Percentiles rank a stretch among this genome's conserved stretches.
These are phyloP conservation scores for Danio jaintianensis DNA, from an alignment of 2,797 vertebrate species.

Conservation along the genomic window DNA sequence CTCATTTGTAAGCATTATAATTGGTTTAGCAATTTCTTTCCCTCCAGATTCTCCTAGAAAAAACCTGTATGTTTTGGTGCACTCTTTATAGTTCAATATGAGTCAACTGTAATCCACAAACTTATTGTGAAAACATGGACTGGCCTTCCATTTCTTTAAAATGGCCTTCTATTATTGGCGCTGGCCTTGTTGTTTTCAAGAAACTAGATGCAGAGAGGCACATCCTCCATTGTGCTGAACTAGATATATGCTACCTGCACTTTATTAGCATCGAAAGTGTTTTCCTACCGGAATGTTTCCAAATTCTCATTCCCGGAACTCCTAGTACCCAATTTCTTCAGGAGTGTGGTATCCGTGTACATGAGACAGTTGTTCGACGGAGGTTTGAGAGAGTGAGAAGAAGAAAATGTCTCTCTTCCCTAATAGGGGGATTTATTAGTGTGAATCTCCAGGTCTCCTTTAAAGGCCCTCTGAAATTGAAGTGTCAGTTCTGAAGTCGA, in stretches of 20 bases:
- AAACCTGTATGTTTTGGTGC: background rate
- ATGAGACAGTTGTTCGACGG: conserved; percentile 6
- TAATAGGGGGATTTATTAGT: conserved; percentile 69
- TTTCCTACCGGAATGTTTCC: conserved; percentile 41
- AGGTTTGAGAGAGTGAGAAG: conserved; percentile 37
- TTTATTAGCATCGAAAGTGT: conserved; percentile 54
- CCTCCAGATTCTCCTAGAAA: background rate
- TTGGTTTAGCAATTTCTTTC: background rate
- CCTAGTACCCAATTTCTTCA: conserved; percentile 48
- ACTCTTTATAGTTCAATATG: background rate
- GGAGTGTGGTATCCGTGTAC: conserved; percentile 11
- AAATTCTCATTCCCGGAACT: conserved; percentile 37
- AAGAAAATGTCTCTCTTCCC: conserved; percentile 49
- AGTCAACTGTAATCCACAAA: background rate
- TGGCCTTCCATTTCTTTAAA: background rate
- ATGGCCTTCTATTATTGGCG: conserved; percentile 4
- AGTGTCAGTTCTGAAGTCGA: conserved; percentile 70
- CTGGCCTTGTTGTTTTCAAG: conserved; percentile 20
- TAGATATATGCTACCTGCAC: conserved; percentile 38
- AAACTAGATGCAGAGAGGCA: background rate
- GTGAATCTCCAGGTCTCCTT: conserved; percentile 71
- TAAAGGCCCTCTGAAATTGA: conserved; percentile 75
- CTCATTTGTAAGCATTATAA: background rate
- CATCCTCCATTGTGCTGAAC: conserved; percentile 27
- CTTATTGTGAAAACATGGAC: conserved; percentile 5